Base-by-base conservation (phyloP, 2,888 invertebrate species). In the Pyralis farinalis region DNA sequence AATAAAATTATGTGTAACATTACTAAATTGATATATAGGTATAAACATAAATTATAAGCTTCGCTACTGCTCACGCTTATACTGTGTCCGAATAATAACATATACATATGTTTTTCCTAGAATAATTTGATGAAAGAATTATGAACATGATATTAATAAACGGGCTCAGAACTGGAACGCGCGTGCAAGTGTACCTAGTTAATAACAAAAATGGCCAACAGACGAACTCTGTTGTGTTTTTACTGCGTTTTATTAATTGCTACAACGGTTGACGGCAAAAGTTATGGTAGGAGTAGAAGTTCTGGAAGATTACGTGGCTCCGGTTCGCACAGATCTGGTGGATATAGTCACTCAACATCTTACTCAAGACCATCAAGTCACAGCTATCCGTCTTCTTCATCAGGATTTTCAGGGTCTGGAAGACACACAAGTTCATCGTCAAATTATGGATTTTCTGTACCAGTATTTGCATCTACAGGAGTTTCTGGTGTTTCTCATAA, bases 361-460 rank as follows among this genome's bases (percentile, higher is more conserved):
- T 21, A 21, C 7, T 7, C 25, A 3, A n/a, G 25, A 3, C 7
- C 7, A 2, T 25, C 25, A 7, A 25, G 25, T 1, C 25, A 25
- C n/a, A 25, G 25, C n/a, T 56, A 58, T 35, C 55, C 56, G 0
- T 42, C 53, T 27, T 54, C 55, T 2, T 37, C 42, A 5, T 47
- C 55, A 10, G 61, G 62, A 3, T 27, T 55, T 3, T 64, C 63
- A 0, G 59, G 61, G 16, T 47, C 37, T 12, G 49, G 44, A n/a
- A n/a, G n/a, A n/a, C 3, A 5, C n/a, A 2, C 33, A 12, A 33
- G 16, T 9, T 16, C 16, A 6, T 6, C 21, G 5, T 16, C 16
- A 16, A 2, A 16, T 16, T 16, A 16, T 21, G 10, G 10, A 2
- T 34, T 22, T 1, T 21, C n/a, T n/a, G n/a, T n/a, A n/a, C n/a